Conservation (phyloP, 2,797 vertebrate species). For the Gallinago nigripennis region DNA sequence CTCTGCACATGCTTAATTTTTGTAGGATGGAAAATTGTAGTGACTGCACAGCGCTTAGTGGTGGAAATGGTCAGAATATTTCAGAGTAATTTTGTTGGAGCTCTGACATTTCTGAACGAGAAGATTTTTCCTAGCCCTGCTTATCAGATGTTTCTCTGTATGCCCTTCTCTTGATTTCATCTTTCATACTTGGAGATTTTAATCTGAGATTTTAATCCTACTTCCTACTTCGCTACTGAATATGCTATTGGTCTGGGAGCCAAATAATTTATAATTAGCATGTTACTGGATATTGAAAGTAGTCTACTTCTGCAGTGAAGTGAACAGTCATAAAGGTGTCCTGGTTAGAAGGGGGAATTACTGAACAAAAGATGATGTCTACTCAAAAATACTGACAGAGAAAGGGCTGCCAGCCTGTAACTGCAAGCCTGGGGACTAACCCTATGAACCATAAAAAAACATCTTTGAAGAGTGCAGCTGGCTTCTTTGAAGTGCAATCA, state of each 20-base stretch:
- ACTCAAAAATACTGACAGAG: background rate
- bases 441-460: background rate
- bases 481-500: background rate
- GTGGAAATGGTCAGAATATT: background rate
- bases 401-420: background rate
- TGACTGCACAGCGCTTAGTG: background rate
- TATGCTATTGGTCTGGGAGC: background rate
- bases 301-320: background rate
- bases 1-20: background rate
- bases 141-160: background rate
- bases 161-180: background rate
- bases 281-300: background rate
- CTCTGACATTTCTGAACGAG: background rate
- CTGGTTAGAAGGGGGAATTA: background rate
- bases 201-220: background rate
- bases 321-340: background rate
- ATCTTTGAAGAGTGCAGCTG: background rate
- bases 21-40: background rate
- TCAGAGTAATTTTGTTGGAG: background rate
- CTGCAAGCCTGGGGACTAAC: accelerated
- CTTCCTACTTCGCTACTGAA: background rate
- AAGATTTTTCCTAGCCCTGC: background rate
- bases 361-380: background rate
- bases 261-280: background rate
- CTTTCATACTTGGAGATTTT: background rate